Conservation (phyloP, 2,888 invertebrate genomes). For the Lasioglossum calceatum region DNA sequence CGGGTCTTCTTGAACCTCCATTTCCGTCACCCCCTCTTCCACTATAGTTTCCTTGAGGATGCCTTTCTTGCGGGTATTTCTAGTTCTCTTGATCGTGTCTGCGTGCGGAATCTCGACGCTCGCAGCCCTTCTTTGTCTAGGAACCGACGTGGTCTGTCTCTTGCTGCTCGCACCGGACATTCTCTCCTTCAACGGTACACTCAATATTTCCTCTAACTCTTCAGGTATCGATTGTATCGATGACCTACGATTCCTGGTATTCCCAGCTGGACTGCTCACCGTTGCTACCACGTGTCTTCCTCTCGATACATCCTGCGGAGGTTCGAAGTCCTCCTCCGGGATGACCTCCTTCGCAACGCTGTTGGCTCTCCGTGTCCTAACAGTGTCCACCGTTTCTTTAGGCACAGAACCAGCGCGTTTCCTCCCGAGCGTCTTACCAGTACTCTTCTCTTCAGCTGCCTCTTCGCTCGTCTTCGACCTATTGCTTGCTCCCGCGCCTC, state of each 20-base stretch:
- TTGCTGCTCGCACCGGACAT: conserved; percentile 5
- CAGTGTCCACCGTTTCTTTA: conserved; percentile 63
- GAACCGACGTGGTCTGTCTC: conserved; percentile 31
- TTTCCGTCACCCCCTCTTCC: conserved; percentile 67
- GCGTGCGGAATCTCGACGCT: conserved; percentile 72
- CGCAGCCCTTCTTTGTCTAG: conserved; percentile 73
- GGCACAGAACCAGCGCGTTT: conserved; percentile 76
- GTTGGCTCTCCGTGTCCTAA: conserved; percentile 59
- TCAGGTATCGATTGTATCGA: conserved; percentile 78
- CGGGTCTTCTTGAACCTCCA: conserved; percentile 11
- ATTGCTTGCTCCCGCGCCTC: conserved; percentile 7
- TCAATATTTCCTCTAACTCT: conserved; percentile 73
- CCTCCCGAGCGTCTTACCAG: conserved; percentile 27
- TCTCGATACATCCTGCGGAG: neutral
- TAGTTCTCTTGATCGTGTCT: conserved; percentile 66
- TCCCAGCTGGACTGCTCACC: conserved; percentile 63
- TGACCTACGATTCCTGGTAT: conserved; percentile 71
- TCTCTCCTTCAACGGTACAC: conserved; percentile 45
- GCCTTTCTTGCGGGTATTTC: conserved; percentile 65
- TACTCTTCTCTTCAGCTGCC: conserved; percentile 8
- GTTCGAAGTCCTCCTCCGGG: conserved; percentile 30
- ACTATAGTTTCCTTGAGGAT: conserved; percentile 64
- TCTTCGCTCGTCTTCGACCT: conserved; percentile 24
- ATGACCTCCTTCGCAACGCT: conserved; percentile 66
- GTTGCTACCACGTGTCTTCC: neutral